These are phyloP conservation scores for Proteles cristata DNA, from an alignment of 2,113 vertebrate genomes.

Conservation along the genomic window DNA sequence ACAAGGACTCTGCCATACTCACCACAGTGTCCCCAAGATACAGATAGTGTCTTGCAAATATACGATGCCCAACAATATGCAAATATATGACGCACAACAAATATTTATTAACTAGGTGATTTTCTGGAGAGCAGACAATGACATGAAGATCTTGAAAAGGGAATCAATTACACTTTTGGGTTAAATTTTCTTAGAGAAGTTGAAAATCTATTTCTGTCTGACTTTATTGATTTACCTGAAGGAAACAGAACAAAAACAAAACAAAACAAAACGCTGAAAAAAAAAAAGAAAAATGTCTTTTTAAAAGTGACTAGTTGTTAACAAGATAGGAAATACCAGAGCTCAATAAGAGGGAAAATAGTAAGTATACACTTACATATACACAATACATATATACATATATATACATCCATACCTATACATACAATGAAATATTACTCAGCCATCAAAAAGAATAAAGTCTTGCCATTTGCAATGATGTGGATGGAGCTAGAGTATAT, in stretches of 20 bases:
- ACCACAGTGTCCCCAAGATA: background rate
- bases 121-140: constrained; percentile 24
- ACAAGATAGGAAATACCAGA: background rate
- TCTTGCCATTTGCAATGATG: too few species aligned
- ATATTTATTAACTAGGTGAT: constrained; percentile 4
- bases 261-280: background rate
- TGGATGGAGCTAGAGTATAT: too few species aligned
- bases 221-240: constrained; percentile 7
- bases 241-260: constrained; percentile 36
- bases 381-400: too few species aligned
- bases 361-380: too few species aligned
- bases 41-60: background rate
- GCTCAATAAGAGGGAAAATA: background rate
- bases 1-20: background rate
- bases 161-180: background rate
- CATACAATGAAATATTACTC: too few species aligned
- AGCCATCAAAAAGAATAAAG: too few species aligned
- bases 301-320: background rate
- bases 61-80: background rate
- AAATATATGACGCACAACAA: background rate
- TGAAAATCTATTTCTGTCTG: constrained; percentile 40
- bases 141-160: background rate
- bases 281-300: background rate
- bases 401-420: too few species aligned
- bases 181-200: constrained; percentile 35